These are phyloP conservation scores for Chaitophorus viminalis DNA, from an alignment of 2,888 invertebrate genomes.

Conservation along the genomic window DNA sequence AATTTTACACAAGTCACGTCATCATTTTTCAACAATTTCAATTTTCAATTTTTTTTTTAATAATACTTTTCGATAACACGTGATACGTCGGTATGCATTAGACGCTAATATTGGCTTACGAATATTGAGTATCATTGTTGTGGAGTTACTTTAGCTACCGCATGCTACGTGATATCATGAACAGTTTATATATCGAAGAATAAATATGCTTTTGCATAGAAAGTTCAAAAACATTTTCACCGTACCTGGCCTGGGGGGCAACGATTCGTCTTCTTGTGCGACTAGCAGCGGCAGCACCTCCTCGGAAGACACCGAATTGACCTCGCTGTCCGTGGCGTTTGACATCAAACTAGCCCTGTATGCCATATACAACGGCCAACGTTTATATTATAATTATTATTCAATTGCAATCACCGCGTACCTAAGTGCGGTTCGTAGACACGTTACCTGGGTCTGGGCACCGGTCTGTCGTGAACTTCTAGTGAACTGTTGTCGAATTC, in stretches of 20 bases:
- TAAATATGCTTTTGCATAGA: too few species aligned
- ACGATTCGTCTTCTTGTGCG: constrained; percentile 37
- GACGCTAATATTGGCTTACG: too few species aligned
- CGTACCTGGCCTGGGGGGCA: constrained; percentile 66
- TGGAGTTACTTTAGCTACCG: too few species aligned
- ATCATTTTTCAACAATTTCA: too few species aligned
- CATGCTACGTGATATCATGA: too few species aligned
- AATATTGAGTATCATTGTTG: too few species aligned
- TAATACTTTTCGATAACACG: too few species aligned
- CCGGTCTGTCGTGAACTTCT: constrained; percentile 65
- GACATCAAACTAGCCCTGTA: constrained; percentile 34
- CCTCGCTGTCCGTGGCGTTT: constrained; percentile 22
- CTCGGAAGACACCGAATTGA: constrained; percentile 37
- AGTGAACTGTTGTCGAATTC: constrained; percentile 68
- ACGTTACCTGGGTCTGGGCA: constrained; percentile 65
- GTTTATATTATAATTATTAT: not conserved
- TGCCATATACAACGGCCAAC: not conserved
- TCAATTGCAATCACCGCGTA: too few species aligned
- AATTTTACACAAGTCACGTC: too few species aligned
- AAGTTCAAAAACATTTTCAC: constrained; percentile 1
- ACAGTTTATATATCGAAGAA: too few species aligned
- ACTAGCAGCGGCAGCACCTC: constrained; percentile 5
- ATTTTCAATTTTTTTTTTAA: too few species aligned
- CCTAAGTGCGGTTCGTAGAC: not conserved
- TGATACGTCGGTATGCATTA: too few species aligned